Evolutionary conservation across 2,113 vertebrate genomes (phyloP), one percentile per base, ranked within the genome.

Genomic region (Melospiza melodia): DNA sequence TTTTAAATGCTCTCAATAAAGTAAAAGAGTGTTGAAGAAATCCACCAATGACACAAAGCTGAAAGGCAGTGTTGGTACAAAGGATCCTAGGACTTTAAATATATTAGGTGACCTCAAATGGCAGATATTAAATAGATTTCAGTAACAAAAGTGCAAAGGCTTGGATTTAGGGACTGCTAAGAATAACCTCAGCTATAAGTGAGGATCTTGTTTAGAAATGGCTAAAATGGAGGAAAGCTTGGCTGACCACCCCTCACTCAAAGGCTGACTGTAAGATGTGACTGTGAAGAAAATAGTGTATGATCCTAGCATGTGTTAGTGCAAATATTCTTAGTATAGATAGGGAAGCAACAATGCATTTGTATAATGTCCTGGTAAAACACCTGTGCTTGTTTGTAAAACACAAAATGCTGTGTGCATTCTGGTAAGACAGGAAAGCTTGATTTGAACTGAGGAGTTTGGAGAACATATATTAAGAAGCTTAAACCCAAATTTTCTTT

Each of bases 401-500:
- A 43, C 41, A 43, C 59, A 74, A 69, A 94, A 80, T 77, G 14
- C 25, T 88, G 12, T 58, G 37, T 61, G 22, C 11, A 9, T 75
- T 68, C 67, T 62, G 15, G 5, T 63, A 39, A 77, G 54, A 37
- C 25, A 69, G 21, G 20, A 85, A 90, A 80, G 46, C 62, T 77
- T 74, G 54, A 62, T 67, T 95, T 88, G 39, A 73, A 71, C 28
- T 33, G 31, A 14, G 17, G 11, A 74, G 16, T 90, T 85, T 58
- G 35, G 55, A 84, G 54, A 92, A 35, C 55, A 41, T 74, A 39
- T 65, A 46, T 84, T 74, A 39, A 67, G 61, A 65, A 19, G 43
- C 55, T 96, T 95, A 81, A 92, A 90, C 21, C 8, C 59, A 72
- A 20, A 44, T 83, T 92, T 94, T 86, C 68, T 88, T 80, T 86